Evolutionary conservation across 2,113 vertebrate genomes (phyloP).

Genomic region (Rhegmatorhina hoffmannsi): DNA sequence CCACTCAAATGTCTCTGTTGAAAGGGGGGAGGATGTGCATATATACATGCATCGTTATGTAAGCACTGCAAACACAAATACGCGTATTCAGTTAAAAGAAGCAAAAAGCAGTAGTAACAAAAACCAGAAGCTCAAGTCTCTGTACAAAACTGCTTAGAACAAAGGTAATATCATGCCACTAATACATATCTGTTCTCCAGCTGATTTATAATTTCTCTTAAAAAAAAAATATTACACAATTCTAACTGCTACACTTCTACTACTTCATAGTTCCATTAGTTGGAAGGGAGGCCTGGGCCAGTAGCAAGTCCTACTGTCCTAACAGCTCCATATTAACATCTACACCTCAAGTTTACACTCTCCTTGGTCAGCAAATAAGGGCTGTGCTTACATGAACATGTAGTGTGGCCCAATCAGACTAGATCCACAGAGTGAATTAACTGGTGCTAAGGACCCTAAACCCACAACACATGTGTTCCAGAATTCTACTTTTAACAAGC

Average conservation of each 20-base stretch:
- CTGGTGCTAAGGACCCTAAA: not conserved
- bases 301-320: not conserved
- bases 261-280: not conserved
- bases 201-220: not conserved
- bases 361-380: not conserved
- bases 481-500: not conserved
- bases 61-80: not conserved
- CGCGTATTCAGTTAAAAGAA: not conserved
- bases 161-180: not conserved
- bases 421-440: not conserved
- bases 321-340: not conserved
- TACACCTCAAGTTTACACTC: not conserved
- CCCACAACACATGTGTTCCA: not conserved
- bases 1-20: not conserved
- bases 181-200: not conserved
- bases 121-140: not conserved
- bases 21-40: not conserved
- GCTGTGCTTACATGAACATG: not conserved
- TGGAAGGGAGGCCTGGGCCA: not conserved
- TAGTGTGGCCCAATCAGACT: not conserved
- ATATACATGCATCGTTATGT: not conserved
- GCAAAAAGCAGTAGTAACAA: not conserved
- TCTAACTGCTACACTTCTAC: not conserved
- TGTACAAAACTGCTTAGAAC: not conserved
- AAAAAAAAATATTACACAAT: not conserved